phyloP scores from a whole-genome alignment of 2,113 vertebrate species.

The Gambusia holbrooki region DNA sequence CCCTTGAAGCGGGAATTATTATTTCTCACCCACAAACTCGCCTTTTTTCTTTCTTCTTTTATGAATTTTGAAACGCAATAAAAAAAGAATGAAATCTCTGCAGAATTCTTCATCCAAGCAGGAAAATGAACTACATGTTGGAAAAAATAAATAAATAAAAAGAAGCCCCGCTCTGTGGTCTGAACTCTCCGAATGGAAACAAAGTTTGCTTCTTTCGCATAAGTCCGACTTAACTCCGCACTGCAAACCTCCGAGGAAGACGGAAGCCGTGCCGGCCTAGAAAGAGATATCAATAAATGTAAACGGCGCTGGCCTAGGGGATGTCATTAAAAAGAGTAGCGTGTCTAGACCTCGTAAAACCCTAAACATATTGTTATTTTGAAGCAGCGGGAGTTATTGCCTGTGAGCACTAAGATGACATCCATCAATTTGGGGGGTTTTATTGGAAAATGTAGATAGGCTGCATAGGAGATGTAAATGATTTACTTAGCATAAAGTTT shows the following conservation, averaged over 20 bases:
- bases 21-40: constrained; percentile 7
- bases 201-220: constrained; percentile 42
- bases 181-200: constrained; percentile 50
- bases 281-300: constrained; percentile 78
- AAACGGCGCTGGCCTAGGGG: constrained; percentile 71
- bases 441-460: constrained; percentile 81
- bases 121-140: constrained; percentile 13
- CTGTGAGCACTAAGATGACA: constrained; percentile 77
- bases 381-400: constrained; percentile 74
- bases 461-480: constrained; percentile 79
- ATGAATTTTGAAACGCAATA: constrained; percentile 4
- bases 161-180: constrained; percentile 21
- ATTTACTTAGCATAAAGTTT: constrained; percentile 81
- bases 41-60: not conserved
- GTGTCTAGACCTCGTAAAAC: constrained; percentile 76
- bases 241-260: constrained; percentile 54
- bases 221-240: constrained; percentile 44
- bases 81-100: constrained; percentile 9
- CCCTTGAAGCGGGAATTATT: not conserved
- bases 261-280: constrained; percentile 42
- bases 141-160: no score
- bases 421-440: constrained; percentile 81
- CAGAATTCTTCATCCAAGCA: constrained; percentile 11
- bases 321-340: constrained; percentile 77
- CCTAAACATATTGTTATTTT: constrained; percentile 75